Base-by-base conservation (phyloP, 2,888 invertebrate species). In the Margaritifera margaritifera region DNA sequence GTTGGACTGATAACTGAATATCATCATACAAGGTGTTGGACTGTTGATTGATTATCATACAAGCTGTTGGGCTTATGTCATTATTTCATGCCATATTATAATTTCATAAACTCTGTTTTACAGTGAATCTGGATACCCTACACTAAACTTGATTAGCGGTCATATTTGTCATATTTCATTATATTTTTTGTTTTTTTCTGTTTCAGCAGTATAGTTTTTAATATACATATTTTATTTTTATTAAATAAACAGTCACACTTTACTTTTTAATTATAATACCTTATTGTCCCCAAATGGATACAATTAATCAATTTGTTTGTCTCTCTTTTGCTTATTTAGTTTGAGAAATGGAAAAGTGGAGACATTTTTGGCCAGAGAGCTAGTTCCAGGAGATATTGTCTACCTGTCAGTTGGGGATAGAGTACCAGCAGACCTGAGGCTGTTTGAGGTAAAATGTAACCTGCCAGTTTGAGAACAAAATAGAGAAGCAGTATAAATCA, bases 301-400 rank as follows among this genome's bases (percentile, higher is more conserved):
- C 42, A 42, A 42, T 1, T 42, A 42, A 42, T 15, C 15, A 42
- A 42, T 42, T 42, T 27, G 27, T 27, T 27, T 42, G 42, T 42
- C 11, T 42, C 15, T 42, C 11, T 24, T 27, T 64, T 58, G 57
- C 50, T 58, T 77, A 89, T 91, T 22, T 90, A 96, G 97, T 88
- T 91, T 97, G 81, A 93, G 98, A 63, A 96, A 96, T 90, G 95
- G 96, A 60, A 93, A 93, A 6, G 88, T 96, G 55, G 96, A 97
- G 88, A 94, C 94, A 64, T 97, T 99, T 91, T 92, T 98, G 59
- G 99, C 99, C 0, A 92, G 97, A 60, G 96, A 98, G 89, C 92
- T 99, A 72, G 99, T 99, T 22, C 99, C 99, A 2, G 99, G 99
- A 27, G 99, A 99, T 90, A 92, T 99, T 74, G 95, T 99, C 1